These are phyloP conservation scores for Mystacornis crossleyi DNA, from an alignment of 2,113 vertebrate species.

Conservation along the genomic window DNA sequence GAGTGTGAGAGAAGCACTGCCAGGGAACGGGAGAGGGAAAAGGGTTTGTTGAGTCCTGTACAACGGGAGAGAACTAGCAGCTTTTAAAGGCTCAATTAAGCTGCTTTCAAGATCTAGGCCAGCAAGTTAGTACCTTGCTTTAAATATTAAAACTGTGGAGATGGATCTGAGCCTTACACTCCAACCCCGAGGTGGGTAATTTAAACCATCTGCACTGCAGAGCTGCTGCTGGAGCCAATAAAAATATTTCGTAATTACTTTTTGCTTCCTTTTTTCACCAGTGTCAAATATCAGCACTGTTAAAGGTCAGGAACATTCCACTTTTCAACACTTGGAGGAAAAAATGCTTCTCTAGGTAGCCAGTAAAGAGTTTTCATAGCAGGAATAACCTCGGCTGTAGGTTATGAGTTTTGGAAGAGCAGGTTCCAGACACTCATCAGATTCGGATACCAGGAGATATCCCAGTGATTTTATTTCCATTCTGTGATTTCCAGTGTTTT, in stretches of 20 bases:
- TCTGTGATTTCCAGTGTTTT: slow-evolving; percentile 36
- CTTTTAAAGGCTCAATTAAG: not conserved
- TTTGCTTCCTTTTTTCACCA: slow-evolving; percentile 62
- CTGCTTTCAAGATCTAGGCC: not conserved
- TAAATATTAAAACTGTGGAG: not conserved
- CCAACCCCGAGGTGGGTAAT: slow-evolving; percentile 10
- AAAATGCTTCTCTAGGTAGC: not conserved
- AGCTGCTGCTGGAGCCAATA: slow-evolving; percentile 58
- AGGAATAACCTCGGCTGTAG: slow-evolving; percentile 39
- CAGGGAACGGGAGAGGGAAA: not conserved
- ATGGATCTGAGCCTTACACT: not conserved
- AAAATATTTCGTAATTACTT: slow-evolving; percentile 56
- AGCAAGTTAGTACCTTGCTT: not conserved
- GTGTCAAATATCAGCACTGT: slow-evolving; percentile 50
- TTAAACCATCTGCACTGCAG: slow-evolving; percentile 49
- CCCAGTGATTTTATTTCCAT: slow-evolving; percentile 31
- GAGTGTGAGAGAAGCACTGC: not conserved
- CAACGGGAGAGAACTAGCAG: not conserved
- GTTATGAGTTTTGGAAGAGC: slow-evolving; percentile 23
- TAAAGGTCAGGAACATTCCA: slow-evolving; percentile 49
- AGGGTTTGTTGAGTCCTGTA: not conserved
- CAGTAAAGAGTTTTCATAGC: slow-evolving; percentile 13
- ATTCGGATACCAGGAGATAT: not conserved
- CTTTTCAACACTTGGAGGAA: slow-evolving; percentile 10
- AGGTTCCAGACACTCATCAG: slow-evolving; percentile 45